A percentile compares a stretch with the other conserved stretches of the same genome.
phyloP scores from a whole-genome alignment of 2,797 vertebrate species.

The Borostomias antarcticus region DNA sequence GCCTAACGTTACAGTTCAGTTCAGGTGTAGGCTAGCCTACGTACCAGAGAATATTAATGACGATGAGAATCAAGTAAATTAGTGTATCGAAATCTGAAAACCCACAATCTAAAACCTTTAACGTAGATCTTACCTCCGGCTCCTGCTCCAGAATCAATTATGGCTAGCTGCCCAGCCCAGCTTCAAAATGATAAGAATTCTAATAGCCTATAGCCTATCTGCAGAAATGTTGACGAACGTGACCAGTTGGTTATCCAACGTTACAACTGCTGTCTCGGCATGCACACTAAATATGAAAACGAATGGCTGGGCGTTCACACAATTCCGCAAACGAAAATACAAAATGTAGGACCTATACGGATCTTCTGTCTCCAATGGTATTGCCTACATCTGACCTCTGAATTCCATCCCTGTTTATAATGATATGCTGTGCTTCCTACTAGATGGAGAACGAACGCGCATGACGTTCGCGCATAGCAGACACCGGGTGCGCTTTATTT shows the following conservation, averaged over 20 bases:
- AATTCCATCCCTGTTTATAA: background rate
- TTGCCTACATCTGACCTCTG: background rate
- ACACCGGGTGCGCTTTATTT: too few species aligned
- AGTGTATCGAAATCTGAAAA: background rate
- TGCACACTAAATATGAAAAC: too few species aligned
- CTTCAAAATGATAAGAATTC: constrained; percentile 31
- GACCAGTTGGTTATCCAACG: background rate
- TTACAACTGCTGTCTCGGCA: too few species aligned
- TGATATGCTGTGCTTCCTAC: background rate
- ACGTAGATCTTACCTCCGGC: constrained; percentile 66
- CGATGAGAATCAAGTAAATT: background rate
- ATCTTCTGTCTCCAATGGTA: background rate
- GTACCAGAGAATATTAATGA: background rate
- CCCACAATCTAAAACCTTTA: background rate
- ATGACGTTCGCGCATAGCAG: background rate
- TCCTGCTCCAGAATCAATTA: constrained; percentile 78
- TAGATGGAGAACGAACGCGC: background rate
- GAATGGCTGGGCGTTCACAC: too few species aligned
- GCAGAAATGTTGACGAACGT: constrained; percentile 50
- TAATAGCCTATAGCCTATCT: too few species aligned
- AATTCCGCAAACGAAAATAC: too few species aligned
- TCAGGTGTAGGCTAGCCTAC: background rate
- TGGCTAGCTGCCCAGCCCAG: constrained; percentile 63
- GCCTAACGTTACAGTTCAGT: too few species aligned
- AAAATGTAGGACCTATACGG: too few species aligned